Evolutionary conservation across 2,888 invertebrate species (phyloP).

Genomic region (Drosophila borealis): DNA sequence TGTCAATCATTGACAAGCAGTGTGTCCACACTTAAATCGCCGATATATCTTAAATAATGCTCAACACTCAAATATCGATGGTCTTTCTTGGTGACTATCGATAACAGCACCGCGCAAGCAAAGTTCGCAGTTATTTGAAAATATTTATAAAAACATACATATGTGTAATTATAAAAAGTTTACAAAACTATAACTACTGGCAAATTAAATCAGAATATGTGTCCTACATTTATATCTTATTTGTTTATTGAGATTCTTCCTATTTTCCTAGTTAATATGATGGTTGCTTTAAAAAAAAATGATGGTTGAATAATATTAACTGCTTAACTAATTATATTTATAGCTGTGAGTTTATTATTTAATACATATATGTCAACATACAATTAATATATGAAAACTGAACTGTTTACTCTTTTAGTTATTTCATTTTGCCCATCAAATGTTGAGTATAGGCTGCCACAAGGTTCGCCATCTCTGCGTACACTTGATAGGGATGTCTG

Average conservation of each 20-base stretch:
- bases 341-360: neutral
- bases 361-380: neutral
- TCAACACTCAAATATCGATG: slow-evolving; percentile 14
- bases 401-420: slow-evolving; percentile 5
- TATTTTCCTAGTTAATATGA: no score
- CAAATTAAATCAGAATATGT: no score
- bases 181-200: no score
- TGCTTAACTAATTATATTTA: no score
- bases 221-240: no score
- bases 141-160: neutral
- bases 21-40: slow-evolving; percentile 29
- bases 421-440: slow-evolving; percentile 50
- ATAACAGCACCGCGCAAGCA: slow-evolving; percentile 3
- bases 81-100: neutral
- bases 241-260: no score
- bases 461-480: slow-evolving; percentile 63
- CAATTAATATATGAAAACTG: neutral
- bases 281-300: no score
- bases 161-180: no score
- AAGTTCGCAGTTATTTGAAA: slow-evolving; percentile 16
- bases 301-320: no score
- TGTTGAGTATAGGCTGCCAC: slow-evolving; percentile 68
- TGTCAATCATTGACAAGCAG: slow-evolving; percentile 45
- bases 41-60: neutral
- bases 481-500: slow-evolving; percentile 51